Percentiles rank a stretch among this genome's conserved stretches.
Conservation (phyloP, 2,797 vertebrate species). For the Heterohyrax brucei region DNA sequence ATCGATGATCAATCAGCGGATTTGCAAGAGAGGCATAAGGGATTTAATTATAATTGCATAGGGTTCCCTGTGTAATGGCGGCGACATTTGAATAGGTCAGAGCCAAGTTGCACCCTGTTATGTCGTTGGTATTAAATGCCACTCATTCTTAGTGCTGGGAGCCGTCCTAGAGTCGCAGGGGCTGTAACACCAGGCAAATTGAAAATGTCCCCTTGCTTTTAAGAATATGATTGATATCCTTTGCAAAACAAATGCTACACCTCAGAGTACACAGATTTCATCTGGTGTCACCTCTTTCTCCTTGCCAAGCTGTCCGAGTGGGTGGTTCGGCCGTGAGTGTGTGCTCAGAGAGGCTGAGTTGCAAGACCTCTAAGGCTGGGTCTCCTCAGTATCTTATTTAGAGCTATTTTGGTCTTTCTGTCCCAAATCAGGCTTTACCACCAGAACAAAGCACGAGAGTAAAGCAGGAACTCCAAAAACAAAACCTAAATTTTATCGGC, state of each 20-base stretch:
- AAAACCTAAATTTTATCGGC: constrained; percentile 64
- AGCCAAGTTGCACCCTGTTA: constrained; percentile 95
- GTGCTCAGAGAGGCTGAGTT: constrained; percentile 31
- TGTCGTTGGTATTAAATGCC: constrained; percentile 99
- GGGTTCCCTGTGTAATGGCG: constrained; percentile 91
- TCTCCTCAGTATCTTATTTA: neutral
- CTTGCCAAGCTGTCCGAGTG: constrained; percentile 57
- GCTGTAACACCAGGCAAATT: constrained; percentile 96
- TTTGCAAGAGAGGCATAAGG: constrained; percentile 98
- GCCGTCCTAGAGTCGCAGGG: constrained; percentile 93
- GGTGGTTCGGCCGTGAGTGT: constrained; percentile 65
- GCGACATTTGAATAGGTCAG: constrained; percentile 99
- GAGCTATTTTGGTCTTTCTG: constrained; percentile 6
- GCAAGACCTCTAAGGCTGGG: neutral
- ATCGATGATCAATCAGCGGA: constrained; percentile 97
- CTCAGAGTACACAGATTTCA: constrained; percentile 89
- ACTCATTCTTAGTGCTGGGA: constrained; percentile 97
- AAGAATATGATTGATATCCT: constrained; percentile 97
- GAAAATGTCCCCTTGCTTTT: constrained; percentile 96
- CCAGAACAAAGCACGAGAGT: neutral
- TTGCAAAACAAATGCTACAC: constrained; percentile 94
- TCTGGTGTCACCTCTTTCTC: constrained; percentile 86
- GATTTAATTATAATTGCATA: constrained; percentile 98
- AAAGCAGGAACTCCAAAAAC: constrained; percentile 29
- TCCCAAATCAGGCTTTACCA: neutral